phyloP scores from a whole-genome alignment of 2,113 vertebrate genomes.

The Catharus minimus region DNA sequence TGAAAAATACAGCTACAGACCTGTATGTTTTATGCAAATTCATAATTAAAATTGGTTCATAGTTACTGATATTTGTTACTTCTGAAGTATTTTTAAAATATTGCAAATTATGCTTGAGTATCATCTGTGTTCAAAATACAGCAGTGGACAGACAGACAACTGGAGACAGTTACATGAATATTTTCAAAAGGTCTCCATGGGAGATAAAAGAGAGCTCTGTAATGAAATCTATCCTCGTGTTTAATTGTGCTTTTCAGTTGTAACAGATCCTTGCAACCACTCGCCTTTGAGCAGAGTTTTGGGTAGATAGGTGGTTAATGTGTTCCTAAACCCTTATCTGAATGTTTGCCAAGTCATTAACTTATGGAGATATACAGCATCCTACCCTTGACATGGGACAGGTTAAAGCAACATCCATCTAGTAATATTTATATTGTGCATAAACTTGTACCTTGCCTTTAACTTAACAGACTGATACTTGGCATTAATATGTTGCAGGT shows the following conservation, averaged over 20 bases:
- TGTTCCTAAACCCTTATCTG: not conserved
- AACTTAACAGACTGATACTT: not conserved
- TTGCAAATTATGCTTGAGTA: not conserved
- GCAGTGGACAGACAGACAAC: not conserved
- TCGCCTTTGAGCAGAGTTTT: not conserved
- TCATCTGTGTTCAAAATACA: not conserved
- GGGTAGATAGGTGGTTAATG: not conserved
- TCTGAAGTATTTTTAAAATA: not conserved
- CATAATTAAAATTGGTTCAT: not conserved
- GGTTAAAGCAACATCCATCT: not conserved
- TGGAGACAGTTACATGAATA: not conserved
- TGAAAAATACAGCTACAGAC: not conserved
- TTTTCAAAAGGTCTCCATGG: not conserved
- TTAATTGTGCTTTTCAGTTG: not conserved
- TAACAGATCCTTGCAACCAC: not conserved
- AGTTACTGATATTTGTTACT: not conserved
- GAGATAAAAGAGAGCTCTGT: not conserved
- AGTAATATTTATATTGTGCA: not conserved
- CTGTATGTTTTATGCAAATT: not conserved
- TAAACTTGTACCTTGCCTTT: not conserved
- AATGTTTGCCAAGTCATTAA: not conserved
- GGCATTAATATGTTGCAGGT: not conserved
- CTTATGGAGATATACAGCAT: not conserved
- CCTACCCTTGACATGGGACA: not conserved
- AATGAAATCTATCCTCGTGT: not conserved